A percentile compares a stretch with the other conserved stretches of the same genome.
Conservation (phyloP, 2,888 invertebrate genomes). For the Acholoe squamosa region DNA sequence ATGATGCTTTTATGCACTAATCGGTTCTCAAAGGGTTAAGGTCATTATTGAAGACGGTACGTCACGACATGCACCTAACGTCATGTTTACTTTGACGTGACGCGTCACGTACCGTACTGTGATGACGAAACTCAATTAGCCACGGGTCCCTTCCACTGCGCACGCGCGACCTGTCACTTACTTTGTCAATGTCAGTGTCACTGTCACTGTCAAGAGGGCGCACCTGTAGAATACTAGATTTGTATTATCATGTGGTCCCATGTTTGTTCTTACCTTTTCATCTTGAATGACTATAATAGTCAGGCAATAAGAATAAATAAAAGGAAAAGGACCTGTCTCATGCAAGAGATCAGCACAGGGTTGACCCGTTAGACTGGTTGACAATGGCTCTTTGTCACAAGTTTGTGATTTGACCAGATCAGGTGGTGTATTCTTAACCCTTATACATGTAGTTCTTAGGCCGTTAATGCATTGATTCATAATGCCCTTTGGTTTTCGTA, state of each 20-base stretch:
- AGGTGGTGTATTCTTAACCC: no score
- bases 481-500: no score
- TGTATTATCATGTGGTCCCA: no score
- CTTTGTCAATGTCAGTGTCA: neutral
- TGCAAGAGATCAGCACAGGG: neutral
- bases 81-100: constrained; percentile 28
- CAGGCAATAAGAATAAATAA: neutral
- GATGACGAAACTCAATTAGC: constrained; percentile 50
- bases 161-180: constrained; percentile 14
- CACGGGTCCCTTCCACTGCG: neutral
- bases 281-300: neutral
- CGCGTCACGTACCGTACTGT: neutral
- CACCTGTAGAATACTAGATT: no score
- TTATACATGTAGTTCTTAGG: no score
- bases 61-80: neutral
- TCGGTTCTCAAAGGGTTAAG: neutral
- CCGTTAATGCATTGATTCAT: no score
- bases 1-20: neutral
- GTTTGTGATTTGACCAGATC: no score
- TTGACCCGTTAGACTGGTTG: neutral
- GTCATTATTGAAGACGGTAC: neutral
- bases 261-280: constrained; percentile 17
- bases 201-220: no score
- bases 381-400: no score
- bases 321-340: neutral